A percentile compares a stretch with the other conserved stretches of the same genome.
Evolutionary conservation across 2,888 invertebrate genomes (phyloP).

Genomic region (Chromoteleia sp.): DNA sequence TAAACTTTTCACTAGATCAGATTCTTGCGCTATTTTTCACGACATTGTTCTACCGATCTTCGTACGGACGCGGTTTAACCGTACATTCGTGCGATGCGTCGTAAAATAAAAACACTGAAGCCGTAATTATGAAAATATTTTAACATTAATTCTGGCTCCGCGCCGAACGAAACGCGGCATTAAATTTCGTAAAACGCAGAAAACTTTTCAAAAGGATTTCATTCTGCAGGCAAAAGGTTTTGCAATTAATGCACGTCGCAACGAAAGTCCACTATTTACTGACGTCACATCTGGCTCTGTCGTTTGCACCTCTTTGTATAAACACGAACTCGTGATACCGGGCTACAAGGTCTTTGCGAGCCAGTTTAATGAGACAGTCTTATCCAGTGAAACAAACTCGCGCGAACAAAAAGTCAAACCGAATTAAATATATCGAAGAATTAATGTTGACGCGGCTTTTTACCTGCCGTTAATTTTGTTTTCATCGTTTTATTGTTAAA

Average conservation of each 20-base stretch:
- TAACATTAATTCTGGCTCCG: slow-evolving; percentile 15
- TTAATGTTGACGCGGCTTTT: slow-evolving; percentile 9
- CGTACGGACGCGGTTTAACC: too few relatives aligned
- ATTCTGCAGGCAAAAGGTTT: slow-evolving; percentile 55
- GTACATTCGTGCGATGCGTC: neutral
- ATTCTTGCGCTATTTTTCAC: too few relatives aligned
- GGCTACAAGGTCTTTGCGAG: slow-evolving; percentile 48
- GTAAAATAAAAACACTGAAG: slow-evolving; percentile 17
- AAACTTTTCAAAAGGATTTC: slow-evolving; percentile 55
- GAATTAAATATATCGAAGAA: slow-evolving; percentile 36
- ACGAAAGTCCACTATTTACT: slow-evolving; percentile 65
- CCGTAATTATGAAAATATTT: slow-evolving; percentile 33
- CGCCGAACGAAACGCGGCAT: slow-evolving; percentile 12
- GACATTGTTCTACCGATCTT: too few relatives aligned
- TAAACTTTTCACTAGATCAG: too few relatives aligned
- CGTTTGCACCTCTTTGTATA: slow-evolving; percentile 67
- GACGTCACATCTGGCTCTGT: slow-evolving; percentile 62
- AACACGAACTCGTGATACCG: slow-evolving; percentile 44
- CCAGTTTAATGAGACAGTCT: slow-evolving; percentile 60
- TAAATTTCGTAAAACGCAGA: slow-evolving; percentile 30
- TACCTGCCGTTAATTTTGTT: neutral
- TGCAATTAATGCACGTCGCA: slow-evolving; percentile 65
- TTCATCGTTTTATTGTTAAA: neutral
- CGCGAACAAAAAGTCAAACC: slow-evolving; percentile 15
- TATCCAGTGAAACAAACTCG: slow-evolving; percentile 51